Base-by-base conservation (phyloP, 2,888 invertebrate species). In the Spialia ferax region DNA sequence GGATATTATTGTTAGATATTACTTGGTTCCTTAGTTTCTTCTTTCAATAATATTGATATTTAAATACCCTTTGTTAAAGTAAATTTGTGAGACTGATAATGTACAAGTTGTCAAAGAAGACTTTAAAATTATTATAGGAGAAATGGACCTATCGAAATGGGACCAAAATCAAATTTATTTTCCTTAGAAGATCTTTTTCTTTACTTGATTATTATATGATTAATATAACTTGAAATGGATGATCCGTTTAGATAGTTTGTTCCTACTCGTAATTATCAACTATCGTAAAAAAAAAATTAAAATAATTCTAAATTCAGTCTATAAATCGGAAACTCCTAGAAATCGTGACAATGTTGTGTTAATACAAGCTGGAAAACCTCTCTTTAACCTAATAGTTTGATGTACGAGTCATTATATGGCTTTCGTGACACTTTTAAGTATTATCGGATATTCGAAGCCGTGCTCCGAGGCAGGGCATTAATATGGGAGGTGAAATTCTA, bases 331-430 rank as follows among this genome's bases (percentile, higher is more conserved):
- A 32, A 5, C 8, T 8, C 42, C 42, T 7, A 15, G 42, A 42
- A 42, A 42, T 42, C 42, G 42, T 42, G 42, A 42, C 42, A 15
- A 15, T 42, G n/a, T 15, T 42, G n/a, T n/a, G 3, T 42, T 13
- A 10, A 7, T 38, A 6, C 42, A 1, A 45, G 18, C 38, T 62
- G 26, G 54, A 55, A 55, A 63, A 63, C 55, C 54, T 45, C 63
- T 80, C 78, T 79, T 78, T 79, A 77, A 78, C 75, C 73, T 75
- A 72, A 74, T 69, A 65, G 64, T 70, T 74, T 76, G 74, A 73
- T 70, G 72, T 63, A 55, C 35, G 3, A 35, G 35, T 35, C 11
- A 55, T 63, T 63, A 23, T 63, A 63, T 63, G 63, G 63, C 63
- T 63, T 63, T 63, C 55, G 63, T 63, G 55, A 63, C 63, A 45